Evolutionary conservation across 2,888 invertebrate genomes (phyloP).

Genomic region (Philereme transversata): DNA sequence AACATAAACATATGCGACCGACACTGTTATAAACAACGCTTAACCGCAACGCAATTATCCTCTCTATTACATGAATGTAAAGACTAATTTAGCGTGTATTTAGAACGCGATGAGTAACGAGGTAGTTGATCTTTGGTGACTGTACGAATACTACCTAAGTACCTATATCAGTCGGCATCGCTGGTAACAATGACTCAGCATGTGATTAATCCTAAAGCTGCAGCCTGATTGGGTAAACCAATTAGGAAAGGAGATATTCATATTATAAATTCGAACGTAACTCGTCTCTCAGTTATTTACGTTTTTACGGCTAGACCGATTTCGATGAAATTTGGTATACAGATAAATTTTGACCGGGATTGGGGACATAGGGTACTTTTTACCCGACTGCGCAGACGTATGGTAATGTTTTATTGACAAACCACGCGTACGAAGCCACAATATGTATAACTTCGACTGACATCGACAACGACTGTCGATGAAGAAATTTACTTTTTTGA

Average conservation of each 20-base stretch:
- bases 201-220: slow-evolving; percentile 7
- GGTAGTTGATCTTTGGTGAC: slow-evolving; percentile 32
- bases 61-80: slow-evolving; percentile 18
- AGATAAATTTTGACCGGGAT: too few relatives aligned
- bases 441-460: too few relatives aligned
- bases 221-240: slow-evolving; percentile 1
- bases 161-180: slow-evolving; percentile 15
- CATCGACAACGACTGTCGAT: too few relatives aligned
- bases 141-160: slow-evolving; percentile 11
- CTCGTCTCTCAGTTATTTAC: too few relatives aligned
- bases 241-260: not conserved
- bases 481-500: too few relatives aligned
- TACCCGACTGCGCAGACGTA: too few relatives aligned
- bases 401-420: too few relatives aligned
- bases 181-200: slow-evolving; percentile 19
- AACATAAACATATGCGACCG: slow-evolving; percentile 40
- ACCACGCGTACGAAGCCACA: too few relatives aligned
- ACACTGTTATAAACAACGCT: slow-evolving; percentile 23
- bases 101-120: slow-evolving; percentile 24
- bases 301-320: too few relatives aligned
- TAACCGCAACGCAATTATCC: slow-evolving; percentile 9
- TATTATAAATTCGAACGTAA: too few relatives aligned
- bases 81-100: slow-evolving; percentile 13
- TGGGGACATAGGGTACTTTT: too few relatives aligned
- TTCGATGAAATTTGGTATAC: too few relatives aligned